phyloP scores from a whole-genome alignment of 2,797 vertebrate species.

The Tapirus indicus region DNA sequence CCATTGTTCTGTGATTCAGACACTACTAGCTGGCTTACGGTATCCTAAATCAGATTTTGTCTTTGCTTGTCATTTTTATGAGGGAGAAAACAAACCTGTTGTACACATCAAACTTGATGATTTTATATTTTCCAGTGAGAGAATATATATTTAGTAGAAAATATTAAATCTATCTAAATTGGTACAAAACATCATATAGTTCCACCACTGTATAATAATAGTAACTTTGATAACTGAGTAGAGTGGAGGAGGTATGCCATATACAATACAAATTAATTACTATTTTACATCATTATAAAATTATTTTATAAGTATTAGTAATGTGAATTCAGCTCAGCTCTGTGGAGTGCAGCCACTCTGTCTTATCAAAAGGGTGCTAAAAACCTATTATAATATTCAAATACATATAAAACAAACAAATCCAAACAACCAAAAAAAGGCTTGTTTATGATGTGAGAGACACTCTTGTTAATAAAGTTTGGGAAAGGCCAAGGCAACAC shows the following conservation, averaged over 20 bases:
- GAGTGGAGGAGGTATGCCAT: not conserved
- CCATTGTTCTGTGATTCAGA: constrained; percentile 47
- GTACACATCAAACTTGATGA: constrained; percentile 2
- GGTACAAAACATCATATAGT: constrained; percentile 30
- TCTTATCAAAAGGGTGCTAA: constrained; percentile 40
- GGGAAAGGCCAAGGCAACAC: not conserved
- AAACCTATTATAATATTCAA: constrained; percentile 58
- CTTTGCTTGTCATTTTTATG: constrained; percentile 51
- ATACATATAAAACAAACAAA: constrained; percentile 16
- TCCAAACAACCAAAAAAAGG: constrained; percentile 35
- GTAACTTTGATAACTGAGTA: constrained; percentile 46
- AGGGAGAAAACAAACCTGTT: constrained; percentile 36
- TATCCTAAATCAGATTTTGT: constrained; percentile 34
- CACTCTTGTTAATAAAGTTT: constrained; percentile 35
- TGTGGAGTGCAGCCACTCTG: not conserved
- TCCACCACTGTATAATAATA: constrained; percentile 49
- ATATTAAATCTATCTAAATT: constrained; percentile 41
- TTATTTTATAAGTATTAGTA: constrained; percentile 43
- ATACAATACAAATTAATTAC: constrained; percentile 19
- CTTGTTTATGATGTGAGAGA: constrained; percentile 30
- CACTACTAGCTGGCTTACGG: not conserved
- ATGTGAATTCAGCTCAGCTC: constrained; percentile 57
- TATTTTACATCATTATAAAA: constrained; percentile 54
- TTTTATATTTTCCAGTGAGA: constrained; percentile 30
- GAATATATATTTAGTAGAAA: constrained; percentile 55